Percentiles rank a stretch among this genome's conserved stretches.
These are phyloP conservation scores for Poecilia velifera DNA, from an alignment of 2,797 vertebrate species.

Conservation along the genomic window DNA sequence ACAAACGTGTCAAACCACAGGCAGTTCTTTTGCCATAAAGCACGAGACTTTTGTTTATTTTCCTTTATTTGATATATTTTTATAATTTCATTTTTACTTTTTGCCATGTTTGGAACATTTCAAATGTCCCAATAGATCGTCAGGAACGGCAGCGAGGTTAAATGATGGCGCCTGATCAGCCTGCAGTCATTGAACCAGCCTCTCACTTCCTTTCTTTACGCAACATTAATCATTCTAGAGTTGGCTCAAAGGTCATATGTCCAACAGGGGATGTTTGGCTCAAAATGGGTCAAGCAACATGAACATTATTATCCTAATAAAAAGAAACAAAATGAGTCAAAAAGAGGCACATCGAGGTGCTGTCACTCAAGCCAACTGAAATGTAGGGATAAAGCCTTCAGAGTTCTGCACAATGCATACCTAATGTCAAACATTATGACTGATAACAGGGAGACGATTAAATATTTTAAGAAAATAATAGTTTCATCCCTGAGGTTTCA, in stretches of 20 bases:
- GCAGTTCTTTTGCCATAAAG: background rate
- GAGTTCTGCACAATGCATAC: background rate
- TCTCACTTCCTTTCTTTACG: background rate
- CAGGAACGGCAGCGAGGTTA: background rate
- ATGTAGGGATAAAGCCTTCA: background rate
- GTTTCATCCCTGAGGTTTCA: background rate
- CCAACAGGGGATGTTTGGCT: background rate
- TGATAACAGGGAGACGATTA: background rate
- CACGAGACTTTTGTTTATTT: background rate
- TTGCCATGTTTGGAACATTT: background rate
- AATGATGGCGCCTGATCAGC: background rate
- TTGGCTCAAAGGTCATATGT: background rate
- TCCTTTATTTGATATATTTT: background rate
- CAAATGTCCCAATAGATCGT: background rate
- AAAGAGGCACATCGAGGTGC: background rate
- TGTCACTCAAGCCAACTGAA: background rate
- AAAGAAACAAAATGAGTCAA: background rate
- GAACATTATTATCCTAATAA: background rate
- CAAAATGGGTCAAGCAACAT: background rate
- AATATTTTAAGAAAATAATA: background rate
- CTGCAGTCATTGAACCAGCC: background rate
- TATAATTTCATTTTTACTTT: background rate
- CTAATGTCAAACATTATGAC: background rate
- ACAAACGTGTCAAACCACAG: background rate
- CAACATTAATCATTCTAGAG: background rate